phyloP scores from a whole-genome alignment of 1,140 invertebrate species.

The Drosophila subpulchrella region DNA sequence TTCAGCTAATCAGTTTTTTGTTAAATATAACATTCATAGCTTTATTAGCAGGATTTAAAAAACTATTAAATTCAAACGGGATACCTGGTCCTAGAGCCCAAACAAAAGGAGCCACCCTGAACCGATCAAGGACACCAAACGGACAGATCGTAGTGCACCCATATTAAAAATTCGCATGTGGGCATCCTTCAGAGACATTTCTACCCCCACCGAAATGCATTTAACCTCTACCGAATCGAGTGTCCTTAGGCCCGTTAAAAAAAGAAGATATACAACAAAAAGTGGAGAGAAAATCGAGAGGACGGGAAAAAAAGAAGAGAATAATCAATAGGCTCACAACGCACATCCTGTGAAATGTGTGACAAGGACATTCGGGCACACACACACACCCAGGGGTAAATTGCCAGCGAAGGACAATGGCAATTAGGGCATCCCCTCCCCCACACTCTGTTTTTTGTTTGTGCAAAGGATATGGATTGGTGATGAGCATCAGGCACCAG shows the following conservation, averaged over 20 bases:
- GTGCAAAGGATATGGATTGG: constrained; percentile 99
- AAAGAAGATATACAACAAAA: not conserved
- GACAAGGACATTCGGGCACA: constrained; percentile 52
- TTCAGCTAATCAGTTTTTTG: too few species aligned
- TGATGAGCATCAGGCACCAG: constrained; percentile 97
- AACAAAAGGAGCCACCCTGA: not conserved
- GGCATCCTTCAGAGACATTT: not conserved
- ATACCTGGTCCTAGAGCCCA: too few species aligned
- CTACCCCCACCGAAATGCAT: not conserved
- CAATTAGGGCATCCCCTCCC: constrained; percentile 32
- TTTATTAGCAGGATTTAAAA: too few species aligned
- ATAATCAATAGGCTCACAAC: constrained; percentile 68
- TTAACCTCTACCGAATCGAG: constrained; percentile 12
- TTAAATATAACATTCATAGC: too few species aligned
- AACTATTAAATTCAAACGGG: too few species aligned
- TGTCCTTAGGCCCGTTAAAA: constrained; percentile 37
- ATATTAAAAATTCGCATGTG: constrained; percentile 13
- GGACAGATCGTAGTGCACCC: not conserved
- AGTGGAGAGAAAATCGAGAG: not conserved
- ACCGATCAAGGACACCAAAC: not conserved
- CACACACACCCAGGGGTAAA: constrained; percentile 32
- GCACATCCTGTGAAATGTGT: constrained; percentile 56
- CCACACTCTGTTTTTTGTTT: constrained; percentile 8
- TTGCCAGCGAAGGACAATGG: constrained; percentile 46
- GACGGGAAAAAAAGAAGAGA: not conserved